Evolutionary conservation across 2,888 invertebrate genomes (phyloP).

Genomic region (Heliconius aoede): DNA sequence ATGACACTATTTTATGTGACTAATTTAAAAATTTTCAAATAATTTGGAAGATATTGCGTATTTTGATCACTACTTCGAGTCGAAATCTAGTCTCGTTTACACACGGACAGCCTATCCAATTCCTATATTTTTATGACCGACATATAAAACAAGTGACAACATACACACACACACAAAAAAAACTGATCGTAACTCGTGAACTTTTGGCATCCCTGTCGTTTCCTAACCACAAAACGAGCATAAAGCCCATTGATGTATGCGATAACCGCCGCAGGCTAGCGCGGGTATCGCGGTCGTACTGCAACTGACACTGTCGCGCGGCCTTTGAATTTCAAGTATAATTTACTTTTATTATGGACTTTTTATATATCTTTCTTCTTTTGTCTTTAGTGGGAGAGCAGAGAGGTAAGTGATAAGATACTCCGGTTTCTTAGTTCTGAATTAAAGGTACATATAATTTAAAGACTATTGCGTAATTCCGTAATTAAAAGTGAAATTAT

Average conservation of each 20-base stretch:
- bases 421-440: too few species aligned
- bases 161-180: conserved; percentile 3
- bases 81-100: neutral
- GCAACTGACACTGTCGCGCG: conserved; percentile 35
- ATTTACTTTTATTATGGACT: conserved; percentile 21
- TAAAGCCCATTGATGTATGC: conserved; percentile 24
- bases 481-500: too few species aligned
- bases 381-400: neutral
- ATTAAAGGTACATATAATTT: too few species aligned
- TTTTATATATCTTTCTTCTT: neutral
- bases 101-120: neutral
- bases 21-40: too few species aligned
- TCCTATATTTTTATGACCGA: neutral
- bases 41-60: too few species aligned
- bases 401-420: neutral
- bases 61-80: neutral
- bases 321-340: conserved; percentile 27
- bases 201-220: conserved; percentile 26
- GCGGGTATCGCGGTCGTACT: conserved; percentile 23
- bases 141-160: conserved; percentile 7
- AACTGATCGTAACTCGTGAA: conserved; percentile 18
- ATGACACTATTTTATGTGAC: too few species aligned
- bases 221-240: conserved; percentile 24
- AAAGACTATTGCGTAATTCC: too few species aligned
- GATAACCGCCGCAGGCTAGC: conserved; percentile 30